A percentile compares a stretch with the other conserved stretches of the same genome.
These are phyloP conservation scores for Salmo trutta DNA, from an alignment of 2,797 vertebrate genomes.

Conservation along the genomic window DNA sequence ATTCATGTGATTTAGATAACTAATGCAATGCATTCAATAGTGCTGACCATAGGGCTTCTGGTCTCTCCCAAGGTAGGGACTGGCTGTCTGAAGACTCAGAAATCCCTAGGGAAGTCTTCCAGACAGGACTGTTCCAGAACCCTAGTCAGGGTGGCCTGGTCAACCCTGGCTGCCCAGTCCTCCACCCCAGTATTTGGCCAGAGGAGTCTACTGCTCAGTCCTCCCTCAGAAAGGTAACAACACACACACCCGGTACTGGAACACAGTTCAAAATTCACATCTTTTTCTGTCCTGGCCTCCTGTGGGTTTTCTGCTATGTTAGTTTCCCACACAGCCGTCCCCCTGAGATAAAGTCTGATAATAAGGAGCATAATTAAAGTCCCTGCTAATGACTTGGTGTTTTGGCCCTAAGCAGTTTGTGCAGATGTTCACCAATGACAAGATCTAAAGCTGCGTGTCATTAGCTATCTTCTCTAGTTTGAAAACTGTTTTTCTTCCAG, in stretches of 20 bases:
- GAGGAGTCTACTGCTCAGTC: slow-evolving; percentile 67
- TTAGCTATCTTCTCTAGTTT: slow-evolving; percentile 16
- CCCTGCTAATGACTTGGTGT: not conserved
- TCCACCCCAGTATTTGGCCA: slow-evolving; percentile 59
- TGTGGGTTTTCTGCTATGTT: not conserved
- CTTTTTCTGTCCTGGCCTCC: not conserved
- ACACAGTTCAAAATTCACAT: not conserved
- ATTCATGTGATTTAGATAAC: too few relatives aligned
- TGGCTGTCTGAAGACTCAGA: slow-evolving; percentile 5
- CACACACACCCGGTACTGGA: not conserved
- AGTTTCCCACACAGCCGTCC: not conserved
- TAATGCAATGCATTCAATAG: too few relatives aligned
- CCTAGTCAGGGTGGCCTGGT: slow-evolving; percentile 49
- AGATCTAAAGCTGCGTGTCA: not conserved
- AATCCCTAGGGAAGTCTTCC: slow-evolving; percentile 57
- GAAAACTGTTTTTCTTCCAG: slow-evolving; percentile 24
- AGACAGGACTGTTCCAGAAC: slow-evolving; percentile 11
- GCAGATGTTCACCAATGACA: slow-evolving; percentile 15
- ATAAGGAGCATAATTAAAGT: not conserved
- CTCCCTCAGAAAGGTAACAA: slow-evolving; percentile 86
- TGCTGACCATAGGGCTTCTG: too few relatives aligned
- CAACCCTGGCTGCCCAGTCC: slow-evolving; percentile 45
- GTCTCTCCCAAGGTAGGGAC: slow-evolving; percentile 3
- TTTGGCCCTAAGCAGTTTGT: slow-evolving; percentile 3
- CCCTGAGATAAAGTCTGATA: not conserved